Evolutionary conservation across 2,888 invertebrate species (phyloP).

Genomic region (Lissonota sp.): DNA sequence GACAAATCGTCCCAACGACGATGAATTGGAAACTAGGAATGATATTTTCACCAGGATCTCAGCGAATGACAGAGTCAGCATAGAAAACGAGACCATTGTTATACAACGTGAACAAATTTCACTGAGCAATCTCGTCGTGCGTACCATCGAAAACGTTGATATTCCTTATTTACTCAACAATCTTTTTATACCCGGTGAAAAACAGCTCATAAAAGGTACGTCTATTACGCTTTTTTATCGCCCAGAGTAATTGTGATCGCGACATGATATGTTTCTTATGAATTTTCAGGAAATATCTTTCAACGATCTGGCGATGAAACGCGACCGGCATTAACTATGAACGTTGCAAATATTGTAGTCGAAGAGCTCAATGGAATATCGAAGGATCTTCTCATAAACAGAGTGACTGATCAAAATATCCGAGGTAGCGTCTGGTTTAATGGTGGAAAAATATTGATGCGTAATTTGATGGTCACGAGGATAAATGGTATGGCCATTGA

Average conservation of each 20-base stretch:
- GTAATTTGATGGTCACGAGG: slow-evolving; percentile 68
- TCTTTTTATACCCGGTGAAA: slow-evolving; percentile 70
- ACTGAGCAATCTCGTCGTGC: slow-evolving; percentile 65
- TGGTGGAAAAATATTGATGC: slow-evolving; percentile 65
- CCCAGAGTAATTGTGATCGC: not conserved
- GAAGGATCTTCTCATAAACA: slow-evolving; percentile 69
- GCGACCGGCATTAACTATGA: not conserved
- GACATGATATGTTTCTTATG: not conserved
- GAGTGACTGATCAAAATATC: slow-evolving; percentile 72
- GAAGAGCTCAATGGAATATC: slow-evolving; percentile 70
- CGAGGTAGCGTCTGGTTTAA: slow-evolving; percentile 53
- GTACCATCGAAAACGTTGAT: slow-evolving; percentile 67
- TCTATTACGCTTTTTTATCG: not conserved
- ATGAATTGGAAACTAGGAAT: slow-evolving; percentile 3
- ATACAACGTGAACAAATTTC: slow-evolving; percentile 65
- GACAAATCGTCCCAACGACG: slow-evolving; percentile 38
- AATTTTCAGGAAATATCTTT: slow-evolving; percentile 44
- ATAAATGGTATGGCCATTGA: slow-evolving; percentile 74
- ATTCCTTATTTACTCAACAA: slow-evolving; percentile 67
- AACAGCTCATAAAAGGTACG: slow-evolving; percentile 74
- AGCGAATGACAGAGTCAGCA: not conserved
- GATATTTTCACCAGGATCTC: slow-evolving; percentile 37
- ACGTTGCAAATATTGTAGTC: slow-evolving; percentile 16
- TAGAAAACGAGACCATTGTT: slow-evolving; percentile 69
- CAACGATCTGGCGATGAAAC: not conserved